Evolutionary conservation across 2,888 invertebrate species (phyloP), one percentile per base, ranked within the genome.

Genomic region (Dorcus hopei): DNA sequence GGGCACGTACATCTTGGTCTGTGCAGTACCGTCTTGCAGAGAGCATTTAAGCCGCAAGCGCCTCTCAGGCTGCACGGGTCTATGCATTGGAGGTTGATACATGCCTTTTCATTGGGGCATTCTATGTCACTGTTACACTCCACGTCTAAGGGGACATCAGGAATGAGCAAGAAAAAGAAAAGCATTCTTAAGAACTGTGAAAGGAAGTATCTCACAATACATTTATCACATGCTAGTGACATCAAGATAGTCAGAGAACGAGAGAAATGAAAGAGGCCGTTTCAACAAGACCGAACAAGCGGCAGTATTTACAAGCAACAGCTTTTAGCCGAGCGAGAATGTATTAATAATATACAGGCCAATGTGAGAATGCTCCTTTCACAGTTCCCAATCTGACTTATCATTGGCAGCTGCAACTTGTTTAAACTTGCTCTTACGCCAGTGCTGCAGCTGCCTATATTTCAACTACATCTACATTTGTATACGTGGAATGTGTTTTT

Each of bases 71-170:
- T 87, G 82, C 95, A 95, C 67, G 94, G 95, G 81, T 95, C 93
- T 80, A 90, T 86, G 81, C 95, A 95, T 82, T 91, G 90, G 80
- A 89, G 87, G 82, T 91, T 90, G 81, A 93, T 86, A 83, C 95
- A 95, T 78, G 93, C 90, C 83, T 92, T 91, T 82, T 94, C 93
- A 82, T 89, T 89, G 70, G 92, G 88, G 83, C 95, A 95, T 83
- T 93, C 93, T 83, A 87, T 85, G 85, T 95, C 93, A 81, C 88
- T 88, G 83, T 88, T 88, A 84, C 94, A 94, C 87, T 92, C 91
- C 71, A 78, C 78, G 72, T 78, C 79, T 78, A 76, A 70, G 69
- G 70, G 63, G 61, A 61, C 59, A 61, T 61, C 61, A 66, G 61
- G 57, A 64, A 61, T 61, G 53, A 61, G 58, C 59, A 69, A 71